Evolutionary conservation across 2,113 vertebrate genomes (phyloP), one percentile per base, ranked within the genome.

Genomic region (Hyperopisus bebe): DNA sequence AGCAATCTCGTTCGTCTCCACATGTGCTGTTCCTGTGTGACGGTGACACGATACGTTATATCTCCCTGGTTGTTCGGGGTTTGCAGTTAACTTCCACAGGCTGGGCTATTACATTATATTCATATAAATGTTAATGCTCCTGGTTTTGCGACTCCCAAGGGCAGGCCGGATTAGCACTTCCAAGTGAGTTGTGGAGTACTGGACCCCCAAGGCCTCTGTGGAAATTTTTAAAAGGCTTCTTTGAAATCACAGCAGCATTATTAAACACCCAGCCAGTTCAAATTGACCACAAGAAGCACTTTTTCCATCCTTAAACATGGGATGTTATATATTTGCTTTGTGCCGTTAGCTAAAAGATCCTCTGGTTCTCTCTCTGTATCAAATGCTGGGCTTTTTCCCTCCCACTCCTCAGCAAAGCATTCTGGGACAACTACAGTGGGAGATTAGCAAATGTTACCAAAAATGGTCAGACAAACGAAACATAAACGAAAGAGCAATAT

Each of bases 181-280:
- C 89, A 70, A 83, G 88, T 50, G 44, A 88, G 35, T 46, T 10
- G 31, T 21, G 47, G 24, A 89, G 62, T 88, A 85, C 24, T 86
- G 46, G 27, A 17, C 89, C 86, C 39, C 66, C 27, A 31, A 9
- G 89, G 89, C 88, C 91, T 87, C 62, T 47, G 50, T 88, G 88
- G 88, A 90, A 87, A 51, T 50, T 88, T 90, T 89, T 84, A 88
- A 91, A 74, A 86, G 89, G 87, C 70, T 88, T 42, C 89, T 91
- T 91, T 91, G 92, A 91, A 91, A 89, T 89, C 88, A 19, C 27
- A 53, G 48, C 17, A 51, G 35, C 88, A 88, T 89, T 89, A 90
- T 91, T 80, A 89, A 90, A 84, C 47, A 35, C 46, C 88, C 88
- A 50, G 21, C 89, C 90, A 89, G 50, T 51, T 70, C 86, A 58